Conservation (phyloP, 1,140 invertebrate species). For the Heliconius himera region DNA sequence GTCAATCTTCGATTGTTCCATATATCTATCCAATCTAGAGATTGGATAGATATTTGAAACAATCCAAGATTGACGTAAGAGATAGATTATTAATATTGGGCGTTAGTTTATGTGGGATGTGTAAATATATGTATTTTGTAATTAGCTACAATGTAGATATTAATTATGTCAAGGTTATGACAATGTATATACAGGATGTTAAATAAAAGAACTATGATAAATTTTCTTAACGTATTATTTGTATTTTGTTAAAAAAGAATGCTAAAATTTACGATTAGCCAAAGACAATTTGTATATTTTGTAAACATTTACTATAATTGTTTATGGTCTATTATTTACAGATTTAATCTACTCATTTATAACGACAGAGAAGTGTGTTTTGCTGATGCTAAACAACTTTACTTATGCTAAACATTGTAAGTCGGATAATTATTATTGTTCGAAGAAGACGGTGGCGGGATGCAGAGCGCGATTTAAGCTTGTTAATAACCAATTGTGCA, state of each 20-base stretch:
- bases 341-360: slow-evolving; percentile 19
- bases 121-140: not conserved
- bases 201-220: not conserved
- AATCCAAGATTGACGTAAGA: no score
- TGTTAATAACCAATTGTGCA: not conserved
- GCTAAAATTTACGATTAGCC: not conserved
- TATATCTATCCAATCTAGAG: no score
- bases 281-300: not conserved
- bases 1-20: no score
- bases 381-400: slow-evolving; percentile 24
- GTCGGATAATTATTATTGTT: slow-evolving; percentile 29
- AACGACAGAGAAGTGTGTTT: slow-evolving; percentile 6
- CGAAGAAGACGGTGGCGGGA: slow-evolving; percentile 1
- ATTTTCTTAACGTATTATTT: not conserved
- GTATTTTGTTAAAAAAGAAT: not conserved
- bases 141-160: not conserved
- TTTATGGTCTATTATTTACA: slow-evolving; percentile 14
- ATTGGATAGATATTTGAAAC: no score
- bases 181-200: not conserved
- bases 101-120: not conserved
- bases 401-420: slow-evolving; percentile 24
- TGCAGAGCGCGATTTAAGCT: slow-evolving; percentile 23
- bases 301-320: not conserved
- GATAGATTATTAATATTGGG: no score
- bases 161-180: not conserved